Conservation (phyloP, 2,113 vertebrate genomes). For the Nematolebias whitei region DNA sequence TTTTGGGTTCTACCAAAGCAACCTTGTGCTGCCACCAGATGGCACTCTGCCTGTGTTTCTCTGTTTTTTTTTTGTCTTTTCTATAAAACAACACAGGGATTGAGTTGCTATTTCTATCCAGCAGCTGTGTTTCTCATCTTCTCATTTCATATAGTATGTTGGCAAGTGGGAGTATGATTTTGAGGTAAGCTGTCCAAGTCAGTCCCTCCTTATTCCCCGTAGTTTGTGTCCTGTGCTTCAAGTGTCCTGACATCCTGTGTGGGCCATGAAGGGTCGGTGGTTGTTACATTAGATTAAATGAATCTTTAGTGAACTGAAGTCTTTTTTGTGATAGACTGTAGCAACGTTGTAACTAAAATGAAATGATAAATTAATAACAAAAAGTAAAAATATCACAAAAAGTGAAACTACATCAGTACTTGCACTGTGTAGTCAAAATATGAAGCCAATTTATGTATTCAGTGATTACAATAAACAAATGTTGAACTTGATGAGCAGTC, state of each 20-base stretch:
- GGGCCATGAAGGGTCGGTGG: constrained; percentile 20
- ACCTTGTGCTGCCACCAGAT: constrained; percentile 68
- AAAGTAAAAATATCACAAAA: background rate
- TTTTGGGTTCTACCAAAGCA: background rate
- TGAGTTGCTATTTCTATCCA: constrained; percentile 27
- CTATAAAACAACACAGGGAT: constrained; percentile 1
- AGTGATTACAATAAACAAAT: no score
- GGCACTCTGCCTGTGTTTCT: constrained; percentile 60
- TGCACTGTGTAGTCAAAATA: no score
- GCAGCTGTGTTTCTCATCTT: constrained; percentile 42
- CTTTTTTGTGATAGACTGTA: background rate
- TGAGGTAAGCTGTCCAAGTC: constrained; percentile 85
- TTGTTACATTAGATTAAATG: constrained; percentile 26
- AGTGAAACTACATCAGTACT: no score
- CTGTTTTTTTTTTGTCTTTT: background rate
- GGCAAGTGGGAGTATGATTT: constrained; percentile 97
- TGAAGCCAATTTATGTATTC: no score
- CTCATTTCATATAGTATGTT: constrained; percentile 81
- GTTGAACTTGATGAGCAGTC: background rate
- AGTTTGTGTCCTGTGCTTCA: constrained; percentile 24
- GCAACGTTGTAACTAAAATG: background rate
- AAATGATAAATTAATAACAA: background rate
- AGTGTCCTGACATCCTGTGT: constrained; percentile 32
- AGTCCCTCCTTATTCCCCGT: constrained; percentile 1
- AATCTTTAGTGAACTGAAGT: background rate